A percentile compares a stretch with the other conserved stretches of the same genome.
phyloP scores from a whole-genome alignment of 2,888 invertebrate genomes.

The Dasysyrphus tricinctus region DNA sequence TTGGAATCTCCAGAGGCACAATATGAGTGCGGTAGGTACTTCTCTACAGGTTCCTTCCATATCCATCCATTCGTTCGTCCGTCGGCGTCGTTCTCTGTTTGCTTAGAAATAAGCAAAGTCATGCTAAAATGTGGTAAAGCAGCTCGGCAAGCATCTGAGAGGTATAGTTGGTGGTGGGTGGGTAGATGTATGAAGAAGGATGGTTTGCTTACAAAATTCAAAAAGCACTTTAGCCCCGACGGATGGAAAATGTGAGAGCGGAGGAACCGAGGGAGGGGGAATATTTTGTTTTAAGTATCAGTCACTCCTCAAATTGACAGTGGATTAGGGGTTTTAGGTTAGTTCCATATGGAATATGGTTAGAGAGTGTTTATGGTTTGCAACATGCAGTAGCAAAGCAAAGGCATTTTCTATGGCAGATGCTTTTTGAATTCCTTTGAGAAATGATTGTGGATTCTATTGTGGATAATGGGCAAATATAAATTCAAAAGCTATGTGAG shows the following conservation, averaged over 20 bases:
- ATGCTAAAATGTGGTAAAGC: conserved; percentile 61
- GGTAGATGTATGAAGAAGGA: conserved; percentile 1
- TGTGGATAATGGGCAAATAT: conserved; percentile 6
- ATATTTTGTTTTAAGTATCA: conserved; percentile 61
- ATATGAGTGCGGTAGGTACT: conserved; percentile 44
- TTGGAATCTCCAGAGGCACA: conserved; percentile 58
- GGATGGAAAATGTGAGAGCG: background rate
- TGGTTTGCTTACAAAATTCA: conserved; percentile 53
- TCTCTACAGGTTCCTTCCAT: conserved; percentile 25
- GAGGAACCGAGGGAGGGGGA: background rate
- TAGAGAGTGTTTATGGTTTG: conserved; percentile 16
- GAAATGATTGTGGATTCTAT: conserved; percentile 7
- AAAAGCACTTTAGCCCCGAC: conserved; percentile 62
- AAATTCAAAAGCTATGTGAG: background rate
- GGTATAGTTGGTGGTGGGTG: background rate
- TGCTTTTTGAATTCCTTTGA: conserved; percentile 27
- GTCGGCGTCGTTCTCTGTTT: conserved; percentile 39
- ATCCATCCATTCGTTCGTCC: background rate
- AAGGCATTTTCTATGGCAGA: background rate
- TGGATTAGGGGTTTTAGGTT: conserved; percentile 45
- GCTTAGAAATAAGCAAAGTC: conserved; percentile 70
- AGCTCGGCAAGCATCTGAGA: background rate
- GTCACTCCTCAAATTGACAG: conserved; percentile 66
- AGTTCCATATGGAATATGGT: conserved; percentile 21
- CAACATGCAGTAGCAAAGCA: conserved; percentile 2